Evolutionary conservation across 2,113 vertebrate genomes (phyloP).

Genomic region (Pteruthius melanotis): DNA sequence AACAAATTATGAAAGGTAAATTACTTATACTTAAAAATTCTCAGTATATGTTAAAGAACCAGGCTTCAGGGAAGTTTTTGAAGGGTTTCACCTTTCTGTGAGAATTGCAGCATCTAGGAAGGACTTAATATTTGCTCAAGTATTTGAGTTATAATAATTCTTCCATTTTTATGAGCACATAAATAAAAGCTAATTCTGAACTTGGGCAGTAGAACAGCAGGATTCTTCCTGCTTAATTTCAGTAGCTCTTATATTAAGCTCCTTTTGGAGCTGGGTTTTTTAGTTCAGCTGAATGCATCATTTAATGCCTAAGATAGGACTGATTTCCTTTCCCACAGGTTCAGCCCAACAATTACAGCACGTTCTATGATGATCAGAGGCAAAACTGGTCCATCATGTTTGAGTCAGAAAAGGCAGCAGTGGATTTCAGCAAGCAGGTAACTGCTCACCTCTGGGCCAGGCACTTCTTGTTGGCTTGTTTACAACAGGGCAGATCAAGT

Average conservation of each 20-base stretch:
- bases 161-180: not conserved
- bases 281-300: not conserved
- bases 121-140: not conserved
- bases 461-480: not conserved
- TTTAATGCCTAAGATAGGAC: not conserved
- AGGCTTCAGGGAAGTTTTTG: not conserved
- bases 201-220: not conserved
- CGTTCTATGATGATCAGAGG: conserved; percentile 94
- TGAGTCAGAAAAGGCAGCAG: conserved; percentile 83
- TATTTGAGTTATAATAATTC: not conserved
- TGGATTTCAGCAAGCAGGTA: conserved; percentile 93
- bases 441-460: not conserved
- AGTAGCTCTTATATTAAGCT: not conserved
- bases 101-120: not conserved
- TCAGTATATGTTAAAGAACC: not conserved
- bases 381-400: conserved; percentile 99
- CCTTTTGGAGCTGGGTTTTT: not conserved
- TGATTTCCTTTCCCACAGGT: conserved; percentile 73
- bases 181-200: not conserved
- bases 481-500: not conserved
- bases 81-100: not conserved
- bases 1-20: not conserved
- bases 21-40: not conserved
- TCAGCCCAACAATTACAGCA: conserved; percentile 89
- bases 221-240: not conserved